phyloP scores from a whole-genome alignment of 2,888 invertebrate genomes.

The Papilio protenor region DNA sequence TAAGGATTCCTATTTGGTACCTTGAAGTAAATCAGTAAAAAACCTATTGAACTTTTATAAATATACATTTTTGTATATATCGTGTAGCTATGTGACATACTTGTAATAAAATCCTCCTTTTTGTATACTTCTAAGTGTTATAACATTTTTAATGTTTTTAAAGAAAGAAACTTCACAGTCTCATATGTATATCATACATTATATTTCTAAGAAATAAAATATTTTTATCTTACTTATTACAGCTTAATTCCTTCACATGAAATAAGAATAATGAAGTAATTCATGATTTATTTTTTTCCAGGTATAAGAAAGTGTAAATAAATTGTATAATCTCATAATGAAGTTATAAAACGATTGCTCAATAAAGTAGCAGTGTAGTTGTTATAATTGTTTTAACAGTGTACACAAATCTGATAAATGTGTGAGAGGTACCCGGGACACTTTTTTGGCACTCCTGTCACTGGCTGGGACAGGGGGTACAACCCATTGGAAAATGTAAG shows the following conservation, averaged over 20 bases:
- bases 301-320: conserved; percentile 38
- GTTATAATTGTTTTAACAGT: conserved; percentile 39
- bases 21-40: conserved; percentile 45
- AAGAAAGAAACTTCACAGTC: neutral
- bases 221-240: neutral
- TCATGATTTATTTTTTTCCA: conserved; percentile 23
- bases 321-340: conserved; percentile 42
- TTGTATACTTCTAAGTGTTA: neutral
- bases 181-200: too few relatives aligned
- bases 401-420: conserved; percentile 61
- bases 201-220: too few relatives aligned
- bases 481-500: conserved; percentile 79
- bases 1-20: conserved; percentile 50
- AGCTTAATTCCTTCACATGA: neutral
- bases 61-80: neutral
- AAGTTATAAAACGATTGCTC: conserved; percentile 48
- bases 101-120: neutral
- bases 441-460: conserved; percentile 78
- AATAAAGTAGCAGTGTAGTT: conserved; percentile 42
- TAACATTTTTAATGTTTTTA: neutral
- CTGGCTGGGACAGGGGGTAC: conserved; percentile 80
- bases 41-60: neutral
- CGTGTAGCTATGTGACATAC: neutral
- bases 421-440: conserved; percentile 79
- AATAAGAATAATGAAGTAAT: neutral